Conservation (phyloP, 2,113 vertebrate genomes). For the Thryonomys swinderianus region DNA sequence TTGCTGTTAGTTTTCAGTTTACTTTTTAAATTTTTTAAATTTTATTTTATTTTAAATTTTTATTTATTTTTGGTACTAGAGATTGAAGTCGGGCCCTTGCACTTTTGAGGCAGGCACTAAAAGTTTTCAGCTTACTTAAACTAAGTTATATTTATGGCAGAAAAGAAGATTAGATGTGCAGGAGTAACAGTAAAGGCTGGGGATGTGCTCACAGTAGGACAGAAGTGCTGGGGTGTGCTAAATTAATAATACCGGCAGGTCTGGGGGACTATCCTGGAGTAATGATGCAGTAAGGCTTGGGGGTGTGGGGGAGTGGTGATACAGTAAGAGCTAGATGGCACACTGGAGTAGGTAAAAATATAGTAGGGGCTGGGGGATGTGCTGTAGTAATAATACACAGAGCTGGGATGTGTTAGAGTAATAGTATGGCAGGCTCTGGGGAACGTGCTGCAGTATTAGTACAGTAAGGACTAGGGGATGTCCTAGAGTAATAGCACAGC, state of each 20-base stretch:
- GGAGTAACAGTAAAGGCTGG: neutral
- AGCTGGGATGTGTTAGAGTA: constrained; percentile 30
- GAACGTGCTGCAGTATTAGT: too few species aligned
- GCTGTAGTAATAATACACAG: too few species aligned
- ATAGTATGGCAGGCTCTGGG: too few species aligned
- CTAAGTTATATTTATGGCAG: constrained; percentile 65
- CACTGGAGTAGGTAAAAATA: neutral
- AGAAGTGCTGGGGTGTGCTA: constrained; percentile 26
- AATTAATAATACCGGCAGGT: neutral
- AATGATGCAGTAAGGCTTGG: neutral
- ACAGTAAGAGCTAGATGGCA: neutral
- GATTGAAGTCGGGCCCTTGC: too few species aligned
- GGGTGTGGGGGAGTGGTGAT: neutral
- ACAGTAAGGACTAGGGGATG: neutral
- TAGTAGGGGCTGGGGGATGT: neutral
- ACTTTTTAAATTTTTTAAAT: too few species aligned
- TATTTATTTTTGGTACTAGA: too few species aligned
- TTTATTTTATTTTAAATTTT: too few species aligned
- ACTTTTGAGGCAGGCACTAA: too few species aligned
- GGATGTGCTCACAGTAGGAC: neutral
- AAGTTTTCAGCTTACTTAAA: neutral
- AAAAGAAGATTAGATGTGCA: constrained; percentile 42
- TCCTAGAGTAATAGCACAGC: neutral
- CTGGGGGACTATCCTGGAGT: neutral
- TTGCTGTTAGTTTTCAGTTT: constrained; percentile 19